phyloP scores from a whole-genome alignment of 2,113 vertebrate species.

The Crotalus viridis region DNA sequence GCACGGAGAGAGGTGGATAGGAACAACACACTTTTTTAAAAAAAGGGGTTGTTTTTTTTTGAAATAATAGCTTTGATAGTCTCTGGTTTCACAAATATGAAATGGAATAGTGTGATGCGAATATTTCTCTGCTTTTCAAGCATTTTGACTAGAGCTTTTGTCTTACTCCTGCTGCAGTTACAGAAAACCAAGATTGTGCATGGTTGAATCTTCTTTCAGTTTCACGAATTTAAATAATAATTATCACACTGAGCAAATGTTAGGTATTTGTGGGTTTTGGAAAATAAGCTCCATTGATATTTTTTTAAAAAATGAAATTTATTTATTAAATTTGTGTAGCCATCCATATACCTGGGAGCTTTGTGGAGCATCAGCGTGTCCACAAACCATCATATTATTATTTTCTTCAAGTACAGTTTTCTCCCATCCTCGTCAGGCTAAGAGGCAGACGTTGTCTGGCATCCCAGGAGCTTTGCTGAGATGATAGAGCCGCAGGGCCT shows the following conservation, averaged over 20 bases:
- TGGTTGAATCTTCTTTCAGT: background rate
- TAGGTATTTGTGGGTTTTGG: background rate
- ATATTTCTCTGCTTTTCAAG: conserved; percentile 60
- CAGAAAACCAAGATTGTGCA: background rate
- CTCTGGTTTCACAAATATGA: conserved; percentile 28
- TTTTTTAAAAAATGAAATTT: background rate
- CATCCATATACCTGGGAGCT: background rate
- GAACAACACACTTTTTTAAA: background rate
- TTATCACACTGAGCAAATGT: background rate
- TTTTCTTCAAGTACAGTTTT: too few relatives aligned
- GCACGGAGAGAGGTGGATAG: too few relatives aligned
- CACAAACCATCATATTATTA: too few relatives aligned
- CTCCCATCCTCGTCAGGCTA: too few relatives aligned
- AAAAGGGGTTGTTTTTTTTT: background rate
- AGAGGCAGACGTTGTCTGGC: too few relatives aligned
- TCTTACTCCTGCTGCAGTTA: background rate
- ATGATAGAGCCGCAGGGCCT: too few relatives aligned
- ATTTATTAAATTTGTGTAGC: background rate
- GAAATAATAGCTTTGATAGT: background rate
- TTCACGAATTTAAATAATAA: background rate
- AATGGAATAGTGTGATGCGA: conserved; percentile 61
- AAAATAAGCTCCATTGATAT: background rate
- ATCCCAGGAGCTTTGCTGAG: too few relatives aligned
- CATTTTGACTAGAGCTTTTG: background rate
- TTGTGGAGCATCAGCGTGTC: background rate